phyloP scores from a whole-genome alignment of 2,797 vertebrate genomes.

The Galago senegalensis region DNA sequence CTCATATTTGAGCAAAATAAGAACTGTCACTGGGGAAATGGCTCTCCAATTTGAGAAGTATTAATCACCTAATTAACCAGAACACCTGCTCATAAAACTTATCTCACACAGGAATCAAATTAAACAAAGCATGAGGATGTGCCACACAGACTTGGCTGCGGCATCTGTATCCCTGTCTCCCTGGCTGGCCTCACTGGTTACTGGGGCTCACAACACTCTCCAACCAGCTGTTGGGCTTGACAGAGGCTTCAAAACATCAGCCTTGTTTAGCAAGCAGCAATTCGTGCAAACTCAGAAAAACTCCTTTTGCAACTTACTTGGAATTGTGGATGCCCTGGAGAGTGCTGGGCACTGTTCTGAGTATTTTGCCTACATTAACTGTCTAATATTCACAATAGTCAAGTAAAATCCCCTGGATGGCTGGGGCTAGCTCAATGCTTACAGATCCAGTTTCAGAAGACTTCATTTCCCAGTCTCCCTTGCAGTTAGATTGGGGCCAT shows the following conservation, averaged over 20 bases:
- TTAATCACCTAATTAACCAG: constrained; percentile 84
- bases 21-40: constrained; percentile 71
- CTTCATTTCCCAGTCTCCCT: constrained; percentile 40
- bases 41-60: constrained; percentile 75
- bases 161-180: constrained; percentile 45
- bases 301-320: neutral
- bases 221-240: constrained; percentile 70
- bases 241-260: constrained; percentile 32
- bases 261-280: constrained; percentile 50
- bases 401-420: neutral
- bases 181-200: constrained; percentile 66
- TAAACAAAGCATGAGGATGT: constrained; percentile 71
- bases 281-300: constrained; percentile 47
- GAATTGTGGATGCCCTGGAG: neutral
- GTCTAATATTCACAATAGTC: neutral
- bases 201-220: constrained; percentile 45
- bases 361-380: neutral
- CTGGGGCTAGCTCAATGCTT: neutral
- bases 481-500: neutral
- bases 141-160: neutral
- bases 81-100: constrained; percentile 81
- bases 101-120: constrained; percentile 68
- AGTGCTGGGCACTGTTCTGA: neutral
- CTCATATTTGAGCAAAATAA: constrained; percentile 66
- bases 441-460: neutral